These are phyloP conservation scores for Trididemnum nubilum DNA, from an alignment of 23 tunicate genomes.

Conservation along the genomic window DNA sequence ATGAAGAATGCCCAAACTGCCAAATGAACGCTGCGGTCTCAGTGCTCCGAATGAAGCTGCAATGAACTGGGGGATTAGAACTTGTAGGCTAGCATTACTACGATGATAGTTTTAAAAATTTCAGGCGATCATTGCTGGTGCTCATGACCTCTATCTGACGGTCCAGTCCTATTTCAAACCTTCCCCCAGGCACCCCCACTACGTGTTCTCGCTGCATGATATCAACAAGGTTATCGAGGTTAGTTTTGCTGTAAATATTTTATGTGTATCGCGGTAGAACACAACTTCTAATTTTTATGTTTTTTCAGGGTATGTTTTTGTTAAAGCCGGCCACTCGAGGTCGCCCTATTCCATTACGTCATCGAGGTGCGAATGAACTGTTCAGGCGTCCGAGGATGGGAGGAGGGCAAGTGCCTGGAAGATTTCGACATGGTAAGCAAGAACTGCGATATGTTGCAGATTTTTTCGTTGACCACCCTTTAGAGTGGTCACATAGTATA, in stretches of 20 bases:
- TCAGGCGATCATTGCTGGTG: conserved; percentile 86
- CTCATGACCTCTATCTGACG: conserved; percentile 61
- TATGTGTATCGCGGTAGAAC: neutral
- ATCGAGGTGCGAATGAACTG: conserved; percentile 49
- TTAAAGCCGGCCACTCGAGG: conserved; percentile 68
- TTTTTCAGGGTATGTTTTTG: conserved; percentile 67
- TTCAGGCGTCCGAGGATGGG: conserved; percentile 50
- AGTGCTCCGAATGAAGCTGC: too few relatives aligned
- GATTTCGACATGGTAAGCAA: conserved; percentile 25
- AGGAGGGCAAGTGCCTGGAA: conserved; percentile 50
- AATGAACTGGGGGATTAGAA: too few relatives aligned
- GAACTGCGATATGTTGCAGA: neutral
- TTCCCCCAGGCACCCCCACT: conserved; percentile 73
- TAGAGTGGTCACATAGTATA: too few relatives aligned
- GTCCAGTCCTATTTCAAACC: conserved; percentile 54
- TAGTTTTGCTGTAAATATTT: neutral
- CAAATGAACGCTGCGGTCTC: too few relatives aligned
- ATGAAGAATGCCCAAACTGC: too few relatives aligned
- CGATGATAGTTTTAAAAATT: neutral
- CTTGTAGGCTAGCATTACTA: too few relatives aligned
- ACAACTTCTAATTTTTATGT: neutral
- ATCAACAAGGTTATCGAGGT: conserved; percentile 38
- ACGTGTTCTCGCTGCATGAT: conserved; percentile 87
- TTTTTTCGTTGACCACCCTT: too few relatives aligned
- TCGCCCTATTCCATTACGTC: conserved; percentile 67